Evolutionary conservation across 35 echinoderm and acorn worm genomes (phyloP).

Genomic region (Amphiura filiformis): DNA sequence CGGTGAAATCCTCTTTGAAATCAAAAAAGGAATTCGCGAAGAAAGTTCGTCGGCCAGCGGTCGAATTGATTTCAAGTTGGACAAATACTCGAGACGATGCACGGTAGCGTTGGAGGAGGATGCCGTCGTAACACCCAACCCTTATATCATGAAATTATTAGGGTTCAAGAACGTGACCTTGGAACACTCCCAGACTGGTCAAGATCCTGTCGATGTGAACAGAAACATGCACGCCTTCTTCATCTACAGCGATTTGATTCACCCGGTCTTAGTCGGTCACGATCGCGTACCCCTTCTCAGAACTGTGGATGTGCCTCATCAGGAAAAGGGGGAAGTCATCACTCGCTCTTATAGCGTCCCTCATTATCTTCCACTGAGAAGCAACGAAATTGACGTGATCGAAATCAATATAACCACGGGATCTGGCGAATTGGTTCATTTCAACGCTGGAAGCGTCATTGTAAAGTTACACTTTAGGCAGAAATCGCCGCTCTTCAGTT

Average conservation of each 20-base stretch:
- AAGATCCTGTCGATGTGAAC: not conserved
- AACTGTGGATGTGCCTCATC: not conserved
- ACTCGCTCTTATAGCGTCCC: slow-evolving; percentile 6
- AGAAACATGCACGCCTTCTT: not conserved
- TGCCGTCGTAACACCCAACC: not conserved
- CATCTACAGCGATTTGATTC: slow-evolving; percentile 25
- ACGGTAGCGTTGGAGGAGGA: not conserved
- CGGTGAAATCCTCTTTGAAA: not conserved
- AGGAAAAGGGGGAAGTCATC: not conserved
- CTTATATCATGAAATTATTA: not conserved
- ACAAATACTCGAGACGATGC: not conserved
- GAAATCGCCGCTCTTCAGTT: slow-evolving; percentile 12
- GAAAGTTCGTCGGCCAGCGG: not conserved
- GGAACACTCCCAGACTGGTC: not conserved
- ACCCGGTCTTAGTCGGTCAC: slow-evolving; percentile 33
- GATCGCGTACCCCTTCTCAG: slow-evolving; percentile 29
- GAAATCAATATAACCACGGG: slow-evolving; percentile 59
- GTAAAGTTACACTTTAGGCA: slow-evolving; percentile 49
- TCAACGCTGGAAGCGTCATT: slow-evolving; percentile 34
- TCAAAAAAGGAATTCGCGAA: not conserved
- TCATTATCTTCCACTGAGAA: slow-evolving; percentile 30
- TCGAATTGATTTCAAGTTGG: not conserved
- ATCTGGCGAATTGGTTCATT: slow-evolving; percentile 36
- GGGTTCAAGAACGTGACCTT: no score
- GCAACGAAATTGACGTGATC: slow-evolving; percentile 37